These are phyloP conservation scores for Syngnathus acus DNA, from an alignment of 2,797 vertebrate genomes.

Conservation along the genomic window DNA sequence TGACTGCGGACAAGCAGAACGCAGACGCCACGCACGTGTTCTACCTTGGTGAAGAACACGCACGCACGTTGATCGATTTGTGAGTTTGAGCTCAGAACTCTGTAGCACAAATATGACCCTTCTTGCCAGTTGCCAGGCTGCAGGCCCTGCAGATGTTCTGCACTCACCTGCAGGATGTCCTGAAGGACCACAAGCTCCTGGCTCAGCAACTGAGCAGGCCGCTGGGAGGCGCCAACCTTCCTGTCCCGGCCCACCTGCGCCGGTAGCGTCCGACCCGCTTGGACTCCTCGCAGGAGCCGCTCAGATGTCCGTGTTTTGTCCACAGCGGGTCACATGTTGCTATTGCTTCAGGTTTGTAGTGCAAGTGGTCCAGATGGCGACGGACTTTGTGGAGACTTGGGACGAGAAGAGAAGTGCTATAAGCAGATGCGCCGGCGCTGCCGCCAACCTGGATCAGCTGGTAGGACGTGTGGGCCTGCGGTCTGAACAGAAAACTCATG, in stretches of 20 bases:
- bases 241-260: conserved; percentile 77
- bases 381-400: conserved; percentile 61
- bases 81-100: not conserved
- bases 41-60: conserved; percentile 56
- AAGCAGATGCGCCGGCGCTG: conserved; percentile 19
- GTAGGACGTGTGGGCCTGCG: conserved; percentile 36
- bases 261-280: conserved; percentile 53
- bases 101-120: not conserved
- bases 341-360: conserved; percentile 54
- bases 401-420: conserved; percentile 53
- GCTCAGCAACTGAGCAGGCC: conserved; percentile 76
- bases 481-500: no score
- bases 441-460: conserved; percentile 45
- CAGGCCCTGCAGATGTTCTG: conserved; percentile 73
- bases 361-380: conserved; percentile 48
- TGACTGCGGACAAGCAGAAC: conserved; percentile 47
- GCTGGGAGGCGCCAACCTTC: conserved; percentile 73
- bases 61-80: not conserved
- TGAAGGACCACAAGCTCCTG: conserved; percentile 74
- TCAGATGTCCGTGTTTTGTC: not conserved
- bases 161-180: conserved; percentile 74
- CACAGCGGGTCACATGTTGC: not conserved
- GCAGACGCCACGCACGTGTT: conserved; percentile 58
- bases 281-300: not conserved
- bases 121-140: conserved; percentile 66